Base-by-base conservation (phyloP, 2,888 invertebrate species). In the Bimastos eiseni region DNA sequence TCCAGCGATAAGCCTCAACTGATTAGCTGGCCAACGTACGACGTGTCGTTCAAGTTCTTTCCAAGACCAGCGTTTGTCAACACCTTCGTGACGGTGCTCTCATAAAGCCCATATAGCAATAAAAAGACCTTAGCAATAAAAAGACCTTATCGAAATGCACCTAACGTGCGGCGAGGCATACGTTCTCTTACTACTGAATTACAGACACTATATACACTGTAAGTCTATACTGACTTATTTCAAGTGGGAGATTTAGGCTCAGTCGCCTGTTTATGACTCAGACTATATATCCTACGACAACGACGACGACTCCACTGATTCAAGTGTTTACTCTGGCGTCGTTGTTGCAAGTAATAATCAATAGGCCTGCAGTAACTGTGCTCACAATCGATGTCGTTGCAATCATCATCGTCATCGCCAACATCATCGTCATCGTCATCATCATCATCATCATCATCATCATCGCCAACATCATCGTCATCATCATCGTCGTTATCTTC, bases 381-480 rank as follows among this genome's bases (percentile, higher is more conserved):
- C 1, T 70, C 30, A n/a, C n/a, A 6, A n/a, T 70, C 30, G 17
- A n/a, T 8, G 1, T 70, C 6, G n/a, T 70, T n/a, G 8, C n/a
- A 30, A 70, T 30, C 70, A 70, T 70, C 70, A n/a, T 70, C 70
- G n/a, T n/a, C 70, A n/a, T n/a, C 70, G n/a, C 13, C 70, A 8
- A n/a, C 70, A 70, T n/a, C 70, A 8, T n/a, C 70, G 44, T 70
- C 90, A 83, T 90, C 70, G 83, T 90, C 70, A 83, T 90, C 70
- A 83, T 70, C 90, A 83, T 90, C 90, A 91, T 91, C 90, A 84
- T 91, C 90, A 91, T 91, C 90, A 91, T 84, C 90, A 84, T 91
- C 86, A 91, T 91, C 83, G 90, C 91, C 90, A 91, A 41, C 37
- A 41, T 37, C 38, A 37, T 89, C 37, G n/a, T 89, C 38, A 41